Conservation (phyloP, 92 coral and sea anemone genomes). For the Palythoa grandiflora region DNA sequence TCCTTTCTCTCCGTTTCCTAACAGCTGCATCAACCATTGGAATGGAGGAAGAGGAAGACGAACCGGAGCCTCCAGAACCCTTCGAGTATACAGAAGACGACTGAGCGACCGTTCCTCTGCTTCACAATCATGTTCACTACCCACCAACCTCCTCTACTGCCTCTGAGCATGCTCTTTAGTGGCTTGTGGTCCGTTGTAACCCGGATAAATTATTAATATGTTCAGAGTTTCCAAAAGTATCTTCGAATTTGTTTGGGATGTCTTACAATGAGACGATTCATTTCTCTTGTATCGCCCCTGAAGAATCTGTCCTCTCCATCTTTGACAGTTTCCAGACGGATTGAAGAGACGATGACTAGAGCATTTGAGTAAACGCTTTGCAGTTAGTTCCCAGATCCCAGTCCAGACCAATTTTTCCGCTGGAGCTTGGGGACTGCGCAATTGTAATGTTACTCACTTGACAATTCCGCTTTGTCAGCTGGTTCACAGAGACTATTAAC, state of each 20-base stretch:
- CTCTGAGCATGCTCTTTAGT: background rate
- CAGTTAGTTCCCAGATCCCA: background rate
- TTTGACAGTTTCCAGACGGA: background rate
- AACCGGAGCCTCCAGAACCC: conserved; percentile 98
- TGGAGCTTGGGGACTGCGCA: no score
- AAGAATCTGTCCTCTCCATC: background rate
- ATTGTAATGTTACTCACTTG: background rate
- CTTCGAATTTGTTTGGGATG: background rate
- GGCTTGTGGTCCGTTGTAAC: background rate
- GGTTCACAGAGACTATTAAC: background rate
- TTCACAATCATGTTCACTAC: background rate
- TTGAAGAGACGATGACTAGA: background rate
- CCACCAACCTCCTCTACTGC: background rate
- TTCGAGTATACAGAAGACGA: conserved; percentile 96
- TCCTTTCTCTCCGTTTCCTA: conserved; percentile 36
- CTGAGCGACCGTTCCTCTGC: conserved; percentile 38
- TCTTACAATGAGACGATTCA: background rate
- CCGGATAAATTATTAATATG: background rate
- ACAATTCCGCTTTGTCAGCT: background rate
- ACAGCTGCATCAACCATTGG: conserved; percentile 84
- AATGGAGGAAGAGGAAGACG: conserved; percentile 94
- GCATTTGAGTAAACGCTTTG: background rate
- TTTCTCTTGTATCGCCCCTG: background rate
- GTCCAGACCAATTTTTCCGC: background rate
- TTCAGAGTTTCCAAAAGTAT: background rate